These are phyloP conservation scores for Calameuta pallipes DNA, from an alignment of 2,888 invertebrate genomes.

Conservation along the genomic window DNA sequence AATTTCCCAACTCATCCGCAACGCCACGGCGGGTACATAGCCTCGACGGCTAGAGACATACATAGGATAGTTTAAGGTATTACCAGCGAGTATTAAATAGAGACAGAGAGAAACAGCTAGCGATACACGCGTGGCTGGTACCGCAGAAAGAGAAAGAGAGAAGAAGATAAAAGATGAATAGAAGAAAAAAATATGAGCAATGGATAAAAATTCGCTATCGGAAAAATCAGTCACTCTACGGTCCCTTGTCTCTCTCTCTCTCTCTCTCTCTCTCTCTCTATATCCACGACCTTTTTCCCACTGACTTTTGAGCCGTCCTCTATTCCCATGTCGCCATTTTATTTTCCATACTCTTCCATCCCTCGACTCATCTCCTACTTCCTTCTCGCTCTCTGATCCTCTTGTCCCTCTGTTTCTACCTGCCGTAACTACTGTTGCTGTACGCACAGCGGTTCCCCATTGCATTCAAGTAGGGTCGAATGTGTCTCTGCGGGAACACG, in stretches of 20 bases:
- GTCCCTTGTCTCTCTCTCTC: conserved; percentile 10
- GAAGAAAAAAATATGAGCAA: conserved; percentile 31
- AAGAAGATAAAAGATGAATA: conserved; percentile 24
- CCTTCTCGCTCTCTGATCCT: not conserved
- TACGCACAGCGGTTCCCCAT: not conserved
- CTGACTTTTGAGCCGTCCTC: not conserved
- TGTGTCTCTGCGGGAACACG: not conserved
- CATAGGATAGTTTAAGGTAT: not conserved
- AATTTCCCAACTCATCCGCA: not conserved
- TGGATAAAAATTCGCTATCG: conserved; percentile 59
- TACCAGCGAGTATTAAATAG: conserved; percentile 43
- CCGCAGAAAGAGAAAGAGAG: conserved; percentile 18
- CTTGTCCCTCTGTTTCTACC: conserved; percentile 5
- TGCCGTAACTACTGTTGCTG: not conserved
- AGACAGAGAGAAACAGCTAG: conserved; percentile 29
- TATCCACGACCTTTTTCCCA: not conserved
- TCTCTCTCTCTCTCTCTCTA: conserved; percentile 2
- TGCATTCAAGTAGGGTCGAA: not conserved
- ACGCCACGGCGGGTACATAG: not conserved
- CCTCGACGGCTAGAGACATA: not conserved
- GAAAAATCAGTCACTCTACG: conserved; percentile 58
- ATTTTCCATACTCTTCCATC: conserved; percentile 7
- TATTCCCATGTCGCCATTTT: conserved; percentile 9
- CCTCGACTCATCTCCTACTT: not conserved
- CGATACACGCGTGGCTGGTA: not conserved